phyloP scores from a whole-genome alignment of 1,140 invertebrate genomes.

The Macrostomum lignano region DNA sequence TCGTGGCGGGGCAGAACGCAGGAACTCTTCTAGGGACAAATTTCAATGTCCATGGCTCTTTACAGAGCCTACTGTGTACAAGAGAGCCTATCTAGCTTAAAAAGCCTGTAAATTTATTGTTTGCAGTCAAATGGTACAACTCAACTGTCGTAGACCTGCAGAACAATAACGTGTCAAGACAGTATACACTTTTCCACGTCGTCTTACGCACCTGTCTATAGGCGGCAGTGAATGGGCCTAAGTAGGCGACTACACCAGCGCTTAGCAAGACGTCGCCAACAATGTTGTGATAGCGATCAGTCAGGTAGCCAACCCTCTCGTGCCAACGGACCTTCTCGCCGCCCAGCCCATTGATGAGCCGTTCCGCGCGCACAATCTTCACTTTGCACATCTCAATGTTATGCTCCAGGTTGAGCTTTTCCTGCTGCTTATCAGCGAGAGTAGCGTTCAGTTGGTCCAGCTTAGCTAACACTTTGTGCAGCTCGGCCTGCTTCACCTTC shows the following conservation, averaged over 20 bases:
- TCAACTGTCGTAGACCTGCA: no score
- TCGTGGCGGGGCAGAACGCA: no score
- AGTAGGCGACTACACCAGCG: slow-evolving; percentile 23
- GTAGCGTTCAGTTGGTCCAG: slow-evolving; percentile 17
- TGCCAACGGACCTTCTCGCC: slow-evolving; percentile 27
- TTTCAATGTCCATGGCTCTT: no score
- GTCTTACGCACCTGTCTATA: slow-evolving; percentile 20
- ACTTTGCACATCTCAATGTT: slow-evolving; percentile 24
- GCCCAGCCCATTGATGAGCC: slow-evolving; percentile 25
- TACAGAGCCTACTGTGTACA: no score
- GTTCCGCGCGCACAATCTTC: slow-evolving; percentile 24
- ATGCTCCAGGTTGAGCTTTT: slow-evolving; percentile 24
- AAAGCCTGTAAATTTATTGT: no score
- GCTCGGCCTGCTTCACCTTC: slow-evolving; percentile 17
- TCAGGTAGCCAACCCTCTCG: slow-evolving; percentile 19
- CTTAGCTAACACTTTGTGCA: slow-evolving; percentile 21
- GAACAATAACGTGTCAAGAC: no score
- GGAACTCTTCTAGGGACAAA: no score
- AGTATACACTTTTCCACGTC: no score
- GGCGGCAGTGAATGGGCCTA: slow-evolving; percentile 22
- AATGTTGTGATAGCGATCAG: slow-evolving; percentile 22
- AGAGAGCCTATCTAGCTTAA: no score
- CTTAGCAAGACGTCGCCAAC: slow-evolving; percentile 26
- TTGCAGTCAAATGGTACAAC: no score
- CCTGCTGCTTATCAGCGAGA: slow-evolving; percentile 18